phyloP scores from a whole-genome alignment of 2,888 invertebrate genomes.

The Erynnis tages region DNA sequence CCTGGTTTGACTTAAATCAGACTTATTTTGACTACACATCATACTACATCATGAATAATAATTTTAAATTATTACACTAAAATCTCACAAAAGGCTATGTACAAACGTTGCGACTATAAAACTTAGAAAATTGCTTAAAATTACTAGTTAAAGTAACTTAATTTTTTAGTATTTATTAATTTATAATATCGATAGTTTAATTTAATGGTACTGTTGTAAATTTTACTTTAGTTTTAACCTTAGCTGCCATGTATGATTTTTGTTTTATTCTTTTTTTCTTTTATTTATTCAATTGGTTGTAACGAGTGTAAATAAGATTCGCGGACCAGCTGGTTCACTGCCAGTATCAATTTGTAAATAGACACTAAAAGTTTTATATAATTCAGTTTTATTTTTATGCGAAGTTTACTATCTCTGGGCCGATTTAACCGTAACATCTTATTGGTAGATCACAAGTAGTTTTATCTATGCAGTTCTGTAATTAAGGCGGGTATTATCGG shows the following conservation, averaged over 20 bases:
- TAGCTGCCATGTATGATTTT: slow-evolving; percentile 31
- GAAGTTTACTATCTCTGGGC: too few relatives aligned
- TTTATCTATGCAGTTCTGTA: too few relatives aligned
- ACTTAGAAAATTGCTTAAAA: too few relatives aligned
- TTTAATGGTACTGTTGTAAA: slow-evolving; percentile 19
- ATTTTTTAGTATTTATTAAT: slow-evolving; percentile 15
- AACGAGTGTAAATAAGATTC: slow-evolving; percentile 35
- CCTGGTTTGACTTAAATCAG: too few relatives aligned
- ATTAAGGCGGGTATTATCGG: too few relatives aligned
- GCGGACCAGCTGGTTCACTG: slow-evolving; percentile 71
- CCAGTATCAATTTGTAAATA: slow-evolving; percentile 58
- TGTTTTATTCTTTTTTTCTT: slow-evolving; percentile 28
- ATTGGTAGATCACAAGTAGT: too few relatives aligned
- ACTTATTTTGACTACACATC: too few relatives aligned
- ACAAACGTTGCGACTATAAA: too few relatives aligned
- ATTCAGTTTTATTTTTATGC: background rate
- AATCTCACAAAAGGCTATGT: too few relatives aligned
- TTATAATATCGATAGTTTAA: slow-evolving; percentile 2
- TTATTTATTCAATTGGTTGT: slow-evolving; percentile 26
- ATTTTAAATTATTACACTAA: too few relatives aligned
- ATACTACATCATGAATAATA: too few relatives aligned
- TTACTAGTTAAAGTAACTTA: background rate
- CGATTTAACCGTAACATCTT: too few relatives aligned
- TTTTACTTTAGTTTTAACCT: slow-evolving; percentile 1
- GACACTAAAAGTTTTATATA: slow-evolving; percentile 14